A percentile compares a stretch with the other conserved stretches of the same genome.
These are phyloP conservation scores for Brachymystax lenok DNA, from an alignment of 2,797 vertebrate species.

Conservation along the genomic window DNA sequence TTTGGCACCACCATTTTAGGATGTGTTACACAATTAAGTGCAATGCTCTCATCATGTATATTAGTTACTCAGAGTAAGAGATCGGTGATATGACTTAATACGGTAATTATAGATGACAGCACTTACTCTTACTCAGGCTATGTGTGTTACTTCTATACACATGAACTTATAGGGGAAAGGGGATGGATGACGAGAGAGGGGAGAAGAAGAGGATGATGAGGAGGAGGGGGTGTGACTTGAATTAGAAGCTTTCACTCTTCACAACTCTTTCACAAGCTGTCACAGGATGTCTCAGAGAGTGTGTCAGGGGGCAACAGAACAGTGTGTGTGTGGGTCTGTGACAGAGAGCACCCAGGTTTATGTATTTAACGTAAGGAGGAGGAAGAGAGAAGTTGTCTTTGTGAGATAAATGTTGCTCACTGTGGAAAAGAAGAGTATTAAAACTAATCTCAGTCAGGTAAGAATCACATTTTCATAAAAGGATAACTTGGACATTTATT, in stretches of 20 bases:
- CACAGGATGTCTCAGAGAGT: slow-evolving; percentile 27
- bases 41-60: not conserved
- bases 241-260: slow-evolving; percentile 22
- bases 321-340: slow-evolving; percentile 6
- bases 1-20: not conserved
- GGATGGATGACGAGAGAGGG: not conserved
- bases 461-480: slow-evolving; percentile 14
- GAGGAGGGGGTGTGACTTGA: slow-evolving; percentile 14
- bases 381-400: slow-evolving; percentile 66
- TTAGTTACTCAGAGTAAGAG: not conserved
- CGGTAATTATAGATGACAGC: not conserved
- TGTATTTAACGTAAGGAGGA: slow-evolving; percentile 69
- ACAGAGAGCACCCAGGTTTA: slow-evolving; percentile 68
- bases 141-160: not conserved
- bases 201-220: too few species aligned
- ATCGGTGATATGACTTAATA: not conserved
- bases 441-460: slow-evolving; percentile 58
- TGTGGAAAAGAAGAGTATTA: slow-evolving; percentile 45
- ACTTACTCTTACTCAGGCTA: not conserved
- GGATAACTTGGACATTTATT: not conserved
- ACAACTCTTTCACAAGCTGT: slow-evolving; percentile 37
- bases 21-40: not conserved
- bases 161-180: not conserved
- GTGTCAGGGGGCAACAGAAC: slow-evolving; percentile 26
- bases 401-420: slow-evolving; percentile 54